Evolutionary conservation across 2,113 vertebrate genomes (phyloP).

Genomic region (Cottus gobio): DNA sequence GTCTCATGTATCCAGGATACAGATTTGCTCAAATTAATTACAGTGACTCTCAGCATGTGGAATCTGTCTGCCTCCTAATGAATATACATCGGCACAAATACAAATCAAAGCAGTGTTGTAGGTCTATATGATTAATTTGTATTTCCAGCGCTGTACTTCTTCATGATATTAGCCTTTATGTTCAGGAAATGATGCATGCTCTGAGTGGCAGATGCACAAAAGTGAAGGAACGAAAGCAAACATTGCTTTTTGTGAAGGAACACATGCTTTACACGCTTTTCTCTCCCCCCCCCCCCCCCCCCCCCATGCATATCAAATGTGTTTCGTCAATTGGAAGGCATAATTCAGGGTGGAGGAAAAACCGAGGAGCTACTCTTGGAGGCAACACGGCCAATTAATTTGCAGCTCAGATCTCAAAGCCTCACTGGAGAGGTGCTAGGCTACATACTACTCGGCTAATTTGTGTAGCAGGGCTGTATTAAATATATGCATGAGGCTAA

Average conservation of each 20-base stretch:
- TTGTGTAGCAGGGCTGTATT: conserved; percentile 91
- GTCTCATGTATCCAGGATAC: conserved; percentile 54
- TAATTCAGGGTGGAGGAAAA: conserved; percentile 72
- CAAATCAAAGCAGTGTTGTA: conserved; percentile 5
- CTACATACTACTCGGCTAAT: conserved; percentile 86
- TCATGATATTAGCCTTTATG: conserved; percentile 23
- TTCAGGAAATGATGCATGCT: conserved; percentile 6
- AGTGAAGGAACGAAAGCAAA: conserved; percentile 49
- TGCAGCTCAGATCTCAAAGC: conserved; percentile 78
- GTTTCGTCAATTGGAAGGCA: conserved; percentile 68
- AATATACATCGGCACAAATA: conserved; percentile 37
- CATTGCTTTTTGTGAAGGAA: conserved; percentile 62
- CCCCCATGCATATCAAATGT: conserved; percentile 74
- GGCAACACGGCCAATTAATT: conserved; percentile 80
- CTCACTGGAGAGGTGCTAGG: conserved; percentile 78
- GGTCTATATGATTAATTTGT: background rate
- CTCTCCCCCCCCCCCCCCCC: background rate
- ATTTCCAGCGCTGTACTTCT: background rate
- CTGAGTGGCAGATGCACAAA: conserved; percentile 57
- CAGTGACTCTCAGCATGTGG: conserved; percentile 55
- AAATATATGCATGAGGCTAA: conserved; percentile 97
- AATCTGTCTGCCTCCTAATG: conserved; percentile 57
- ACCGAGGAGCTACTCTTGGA: conserved; percentile 71
- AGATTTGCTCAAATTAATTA: conserved; percentile 53
- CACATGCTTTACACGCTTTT: conserved; percentile 49